A percentile compares a stretch with the other conserved stretches of the same genome.
These are phyloP conservation scores for Saimiri boliviensis DNA, from an alignment of 2,113 vertebrate species.

Conservation along the genomic window DNA sequence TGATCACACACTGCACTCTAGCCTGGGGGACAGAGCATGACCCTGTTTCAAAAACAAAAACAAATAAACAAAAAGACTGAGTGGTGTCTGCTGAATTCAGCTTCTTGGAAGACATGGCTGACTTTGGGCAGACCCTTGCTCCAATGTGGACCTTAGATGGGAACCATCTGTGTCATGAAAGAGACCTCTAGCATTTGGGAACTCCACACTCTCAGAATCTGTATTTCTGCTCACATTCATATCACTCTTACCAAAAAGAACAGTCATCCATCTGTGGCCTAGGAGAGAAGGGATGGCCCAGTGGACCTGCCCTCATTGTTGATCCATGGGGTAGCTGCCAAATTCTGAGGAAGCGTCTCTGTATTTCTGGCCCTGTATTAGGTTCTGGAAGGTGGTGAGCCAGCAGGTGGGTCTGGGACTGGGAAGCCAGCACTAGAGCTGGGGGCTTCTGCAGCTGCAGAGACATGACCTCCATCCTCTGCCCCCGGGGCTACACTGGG, in stretches of 20 bases:
- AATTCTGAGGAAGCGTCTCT: neutral
- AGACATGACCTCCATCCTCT: neutral
- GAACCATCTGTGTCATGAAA: neutral
- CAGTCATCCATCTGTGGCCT: neutral
- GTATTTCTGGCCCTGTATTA: neutral
- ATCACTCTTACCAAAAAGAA: neutral
- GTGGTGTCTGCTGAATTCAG: neutral
- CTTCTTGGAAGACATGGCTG: neutral
- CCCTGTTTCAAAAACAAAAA: too few species aligned
- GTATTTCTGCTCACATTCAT: neutral
- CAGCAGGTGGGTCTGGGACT: neutral
- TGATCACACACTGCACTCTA: too few species aligned
- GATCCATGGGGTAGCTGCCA: neutral
- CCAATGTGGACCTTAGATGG: neutral
- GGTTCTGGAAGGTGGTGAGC: neutral
- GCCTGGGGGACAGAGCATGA: too few species aligned
- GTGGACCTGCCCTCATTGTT: neutral
- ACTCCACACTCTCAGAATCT: neutral
- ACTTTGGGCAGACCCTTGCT: neutral
- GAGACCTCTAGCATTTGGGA: neutral
- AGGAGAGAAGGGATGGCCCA: neutral
- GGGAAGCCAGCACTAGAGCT: too few species aligned
- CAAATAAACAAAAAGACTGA: neutral
- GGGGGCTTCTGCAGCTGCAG: neutral
- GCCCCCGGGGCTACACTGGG: neutral